Conservation (phyloP, 2,888 invertebrate genomes). For the Sminthurides aquaticus region DNA sequence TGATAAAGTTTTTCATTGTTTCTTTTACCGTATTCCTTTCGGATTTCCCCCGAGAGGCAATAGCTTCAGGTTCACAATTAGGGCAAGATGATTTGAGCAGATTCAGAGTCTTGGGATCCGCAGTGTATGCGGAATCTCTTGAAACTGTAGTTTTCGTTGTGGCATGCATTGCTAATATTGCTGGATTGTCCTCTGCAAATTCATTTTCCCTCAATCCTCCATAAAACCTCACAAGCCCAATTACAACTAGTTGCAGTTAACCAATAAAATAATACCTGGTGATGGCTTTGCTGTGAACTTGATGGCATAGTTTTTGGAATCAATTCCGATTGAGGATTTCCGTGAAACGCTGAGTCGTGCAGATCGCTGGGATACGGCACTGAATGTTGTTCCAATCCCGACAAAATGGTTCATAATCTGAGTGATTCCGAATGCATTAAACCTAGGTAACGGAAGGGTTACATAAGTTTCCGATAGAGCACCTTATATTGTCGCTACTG, state of each 20-base stretch:
- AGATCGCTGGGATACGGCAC: conserved; percentile 26
- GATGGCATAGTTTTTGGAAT: conserved; percentile 16
- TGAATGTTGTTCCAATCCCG: conserved; percentile 32
- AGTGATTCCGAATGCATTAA: conserved; percentile 35
- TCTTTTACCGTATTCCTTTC: conserved; percentile 30
- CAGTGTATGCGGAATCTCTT: conserved; percentile 26
- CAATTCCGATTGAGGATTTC: conserved; percentile 23
- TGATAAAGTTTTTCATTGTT: neutral
- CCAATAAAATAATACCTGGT: conserved; percentile 14
- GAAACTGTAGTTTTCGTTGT: conserved; percentile 29
- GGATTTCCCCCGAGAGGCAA: conserved; percentile 47
- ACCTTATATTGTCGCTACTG: too few relatives aligned
- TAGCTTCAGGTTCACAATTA: conserved; percentile 44
- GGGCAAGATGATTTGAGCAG: conserved; percentile 43
- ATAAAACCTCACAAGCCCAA: neutral
- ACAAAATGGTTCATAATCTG: conserved; percentile 38
- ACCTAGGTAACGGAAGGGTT: conserved; percentile 26
- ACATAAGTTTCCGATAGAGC: neutral
- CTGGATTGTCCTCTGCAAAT: conserved; percentile 32
- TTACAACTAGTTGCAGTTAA: neutral
- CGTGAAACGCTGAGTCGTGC: conserved; percentile 25
- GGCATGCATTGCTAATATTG: conserved; percentile 28
- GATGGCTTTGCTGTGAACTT: conserved; percentile 18
- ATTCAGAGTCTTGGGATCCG: conserved; percentile 24
- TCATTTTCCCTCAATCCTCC: neutral